A percentile compares a stretch with the other conserved stretches of the same genome.
phyloP scores from a whole-genome alignment of 2,888 invertebrate genomes.

The Nemotelus pantherinus region DNA sequence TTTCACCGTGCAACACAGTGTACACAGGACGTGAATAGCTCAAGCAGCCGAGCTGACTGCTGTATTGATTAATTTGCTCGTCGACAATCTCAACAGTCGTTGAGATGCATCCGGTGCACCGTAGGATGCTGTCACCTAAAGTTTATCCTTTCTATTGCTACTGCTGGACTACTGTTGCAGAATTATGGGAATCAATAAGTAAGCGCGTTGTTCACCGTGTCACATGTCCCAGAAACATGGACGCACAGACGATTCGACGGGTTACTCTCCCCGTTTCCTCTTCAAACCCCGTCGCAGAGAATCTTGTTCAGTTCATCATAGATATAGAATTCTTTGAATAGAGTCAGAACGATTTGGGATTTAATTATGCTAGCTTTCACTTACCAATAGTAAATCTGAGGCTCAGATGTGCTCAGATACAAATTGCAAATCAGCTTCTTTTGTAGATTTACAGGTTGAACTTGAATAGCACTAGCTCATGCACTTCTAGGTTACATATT shows the following conservation, averaged over 20 bases:
- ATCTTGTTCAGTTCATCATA: too few relatives aligned
- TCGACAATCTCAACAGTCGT: background rate
- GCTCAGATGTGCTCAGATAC: too few relatives aligned
- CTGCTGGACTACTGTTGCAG: background rate
- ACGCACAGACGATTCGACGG: slow-evolving; percentile 3
- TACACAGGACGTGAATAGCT: background rate
- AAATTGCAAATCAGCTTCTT: too few relatives aligned
- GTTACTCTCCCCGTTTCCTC: background rate
- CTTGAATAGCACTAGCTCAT: too few relatives aligned
- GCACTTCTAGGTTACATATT: too few relatives aligned
- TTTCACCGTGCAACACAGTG: background rate
- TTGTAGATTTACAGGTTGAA: too few relatives aligned
- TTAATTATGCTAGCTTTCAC: too few relatives aligned
- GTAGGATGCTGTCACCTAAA: background rate
- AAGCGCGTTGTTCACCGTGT: background rate
- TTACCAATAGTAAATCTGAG: too few relatives aligned
- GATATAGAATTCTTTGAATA: too few relatives aligned
- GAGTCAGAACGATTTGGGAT: too few relatives aligned
- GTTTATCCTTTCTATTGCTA: too few relatives aligned
- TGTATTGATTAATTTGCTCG: slow-evolving; percentile 20
- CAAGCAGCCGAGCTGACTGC: background rate
- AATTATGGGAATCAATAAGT: slow-evolving; percentile 14
- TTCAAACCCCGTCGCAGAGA: background rate
- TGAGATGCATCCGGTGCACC: slow-evolving; percentile 17
- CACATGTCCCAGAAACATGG: slow-evolving; percentile 5